Percentiles rank a stretch among this genome's conserved stretches.
These are phyloP conservation scores for Cataglyphis cursor DNA, from an alignment of 2,888 invertebrate species.

Conservation along the genomic window DNA sequence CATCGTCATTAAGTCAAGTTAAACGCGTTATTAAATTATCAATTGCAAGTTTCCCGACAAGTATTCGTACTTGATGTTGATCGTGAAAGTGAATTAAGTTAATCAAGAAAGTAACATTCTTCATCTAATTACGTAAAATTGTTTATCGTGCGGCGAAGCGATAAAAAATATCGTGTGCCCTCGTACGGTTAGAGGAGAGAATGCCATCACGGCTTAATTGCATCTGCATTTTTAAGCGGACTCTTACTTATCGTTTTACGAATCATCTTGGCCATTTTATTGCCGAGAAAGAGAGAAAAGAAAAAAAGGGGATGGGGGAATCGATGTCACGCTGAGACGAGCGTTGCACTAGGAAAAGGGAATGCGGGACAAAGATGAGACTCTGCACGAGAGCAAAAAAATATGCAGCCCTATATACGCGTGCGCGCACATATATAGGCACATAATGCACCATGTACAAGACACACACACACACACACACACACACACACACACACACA, in stretches of 20 bases:
- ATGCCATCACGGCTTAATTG: slow-evolving; percentile 66
- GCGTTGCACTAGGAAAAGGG: slow-evolving; percentile 8
- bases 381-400: slow-evolving; percentile 42
- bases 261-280: slow-evolving; percentile 61
- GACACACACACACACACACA: background rate
- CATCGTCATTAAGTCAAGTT: slow-evolving; percentile 33
- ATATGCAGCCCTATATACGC: slow-evolving; percentile 45
- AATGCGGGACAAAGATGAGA: background rate
- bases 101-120: slow-evolving; percentile 46
- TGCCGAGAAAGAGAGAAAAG: background rate
- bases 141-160: slow-evolving; percentile 17
- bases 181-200: background rate
- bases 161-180: slow-evolving; percentile 26
- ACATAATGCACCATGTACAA: background rate
- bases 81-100: slow-evolving; percentile 38
- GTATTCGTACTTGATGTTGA: slow-evolving; percentile 24
- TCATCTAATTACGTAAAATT: slow-evolving; percentile 50
- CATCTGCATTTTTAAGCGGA: slow-evolving; percentile 76
- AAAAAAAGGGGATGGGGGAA: background rate
- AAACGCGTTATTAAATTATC: slow-evolving; percentile 42
- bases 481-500: slow-evolving; percentile 7
- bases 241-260: slow-evolving; percentile 59
- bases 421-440: background rate
- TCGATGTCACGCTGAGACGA: background rate
- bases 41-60: slow-evolving; percentile 12